A percentile compares a stretch with the other conserved stretches of the same genome.
Conservation (phyloP, 64 coral and sea anemone genomes). For the Stylophora pistillata region DNA sequence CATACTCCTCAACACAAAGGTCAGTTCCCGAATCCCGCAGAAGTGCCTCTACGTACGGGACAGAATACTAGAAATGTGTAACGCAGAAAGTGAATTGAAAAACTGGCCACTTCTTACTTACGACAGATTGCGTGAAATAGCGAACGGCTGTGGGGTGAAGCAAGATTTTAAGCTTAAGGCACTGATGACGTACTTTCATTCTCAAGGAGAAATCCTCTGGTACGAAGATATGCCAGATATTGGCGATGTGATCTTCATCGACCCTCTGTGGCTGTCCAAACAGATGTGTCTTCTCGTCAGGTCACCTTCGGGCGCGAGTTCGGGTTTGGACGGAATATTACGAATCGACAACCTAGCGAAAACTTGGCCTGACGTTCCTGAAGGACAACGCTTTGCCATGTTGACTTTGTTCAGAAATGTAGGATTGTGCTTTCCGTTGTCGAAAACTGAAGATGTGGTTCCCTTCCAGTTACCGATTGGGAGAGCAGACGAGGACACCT, state of each 20-base stretch:
- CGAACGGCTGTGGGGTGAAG: slow-evolving; percentile 84
- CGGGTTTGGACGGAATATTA: slow-evolving; percentile 61
- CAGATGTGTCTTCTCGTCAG: slow-evolving; percentile 61
- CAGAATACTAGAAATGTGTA: slow-evolving; percentile 79
- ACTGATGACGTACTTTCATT: slow-evolving; percentile 89
- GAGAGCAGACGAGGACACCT: slow-evolving; percentile 47
- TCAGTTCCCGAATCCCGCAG: slow-evolving; percentile 81
- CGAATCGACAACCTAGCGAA: slow-evolving; percentile 62
- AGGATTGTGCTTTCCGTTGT: slow-evolving; percentile 72
- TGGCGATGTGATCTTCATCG: slow-evolving; percentile 76
- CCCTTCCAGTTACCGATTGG: slow-evolving; percentile 73
- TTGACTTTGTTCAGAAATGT: slow-evolving; percentile 68
- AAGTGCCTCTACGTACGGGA: slow-evolving; percentile 91
- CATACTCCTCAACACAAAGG: slow-evolving; percentile 72
- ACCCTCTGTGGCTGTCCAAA: slow-evolving; percentile 78
- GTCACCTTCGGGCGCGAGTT: slow-evolving; percentile 46
- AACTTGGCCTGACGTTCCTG: slow-evolving; percentile 68
- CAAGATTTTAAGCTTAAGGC: slow-evolving; percentile 86
- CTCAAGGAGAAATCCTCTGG: slow-evolving; percentile 90
- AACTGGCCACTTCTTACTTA: slow-evolving; percentile 73
- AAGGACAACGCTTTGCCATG: slow-evolving; percentile 40
- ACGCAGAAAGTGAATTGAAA: slow-evolving; percentile 57
- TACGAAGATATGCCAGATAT: slow-evolving; percentile 82
- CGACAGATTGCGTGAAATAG: slow-evolving; percentile 70
- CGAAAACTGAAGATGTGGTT: slow-evolving; percentile 69